Evolutionary conservation across 1,140 invertebrate genomes (phyloP).

Genomic region (Drosophila ambigua): DNA sequence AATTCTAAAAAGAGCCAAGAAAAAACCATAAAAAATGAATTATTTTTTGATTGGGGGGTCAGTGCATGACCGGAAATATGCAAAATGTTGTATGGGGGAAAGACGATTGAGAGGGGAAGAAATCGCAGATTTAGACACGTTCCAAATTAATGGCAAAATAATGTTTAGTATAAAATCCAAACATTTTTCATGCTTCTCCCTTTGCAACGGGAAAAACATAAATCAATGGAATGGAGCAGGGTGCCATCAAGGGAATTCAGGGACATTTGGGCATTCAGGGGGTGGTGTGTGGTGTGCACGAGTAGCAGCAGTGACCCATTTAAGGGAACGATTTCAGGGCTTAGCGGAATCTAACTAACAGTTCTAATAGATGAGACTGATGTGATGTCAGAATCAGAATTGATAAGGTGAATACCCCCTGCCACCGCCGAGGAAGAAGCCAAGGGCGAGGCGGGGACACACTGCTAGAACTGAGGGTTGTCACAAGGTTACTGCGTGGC

Average conservation of each 20-base stretch:
- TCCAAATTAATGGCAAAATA: constrained; percentile 51
- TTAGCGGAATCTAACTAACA: neutral
- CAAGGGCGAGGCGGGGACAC: neutral
- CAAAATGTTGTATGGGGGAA: constrained; percentile 16
- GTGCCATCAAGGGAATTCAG: neutral
- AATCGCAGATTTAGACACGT: constrained; percentile 25
- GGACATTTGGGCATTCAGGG: neutral
- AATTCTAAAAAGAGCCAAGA: neutral
- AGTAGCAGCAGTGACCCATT: constrained; percentile 21
- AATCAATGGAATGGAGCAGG: constrained; percentile 24
- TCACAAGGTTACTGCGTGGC: constrained; percentile 39
- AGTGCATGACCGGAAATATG: constrained; percentile 52
- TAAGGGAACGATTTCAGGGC: neutral
- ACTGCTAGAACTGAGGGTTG: constrained; percentile 22
- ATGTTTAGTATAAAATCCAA: constrained; percentile 47
- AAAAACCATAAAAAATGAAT: constrained; percentile 43
- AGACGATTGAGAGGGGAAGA: neutral
- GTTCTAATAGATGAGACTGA: neutral
- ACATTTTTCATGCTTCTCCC: constrained; percentile 34
- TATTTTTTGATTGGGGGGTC: constrained; percentile 37
- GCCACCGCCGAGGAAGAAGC: neutral
- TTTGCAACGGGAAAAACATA: constrained; percentile 8
- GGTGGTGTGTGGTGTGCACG: constrained; percentile 2
- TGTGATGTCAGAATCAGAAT: constrained; percentile 33
- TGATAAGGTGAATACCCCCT: constrained; percentile 67